These are phyloP conservation scores for Mesocricetus auratus DNA, from an alignment of 2,113 vertebrate species.

Conservation along the genomic window DNA sequence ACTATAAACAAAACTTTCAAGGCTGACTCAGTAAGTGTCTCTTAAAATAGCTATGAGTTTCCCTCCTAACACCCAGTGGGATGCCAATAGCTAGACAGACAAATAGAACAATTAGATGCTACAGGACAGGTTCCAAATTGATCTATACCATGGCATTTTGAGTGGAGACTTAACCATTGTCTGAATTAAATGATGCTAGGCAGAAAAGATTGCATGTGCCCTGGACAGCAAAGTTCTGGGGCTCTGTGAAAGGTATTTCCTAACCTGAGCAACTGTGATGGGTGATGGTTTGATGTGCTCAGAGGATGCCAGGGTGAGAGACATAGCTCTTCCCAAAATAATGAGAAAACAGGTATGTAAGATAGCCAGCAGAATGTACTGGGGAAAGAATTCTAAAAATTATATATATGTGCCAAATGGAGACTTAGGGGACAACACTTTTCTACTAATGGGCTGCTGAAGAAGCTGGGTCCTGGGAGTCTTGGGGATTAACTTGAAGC, in stretches of 20 bases:
- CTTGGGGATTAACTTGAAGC: neutral
- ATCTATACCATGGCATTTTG: conserved; percentile 45
- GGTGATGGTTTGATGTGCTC: neutral
- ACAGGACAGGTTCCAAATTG: conserved; percentile 41
- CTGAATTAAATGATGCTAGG: conserved; percentile 54
- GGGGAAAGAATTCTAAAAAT: neutral
- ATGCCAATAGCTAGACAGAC: conserved; percentile 70
- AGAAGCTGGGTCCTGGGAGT: neutral
- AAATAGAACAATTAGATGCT: conserved; percentile 78
- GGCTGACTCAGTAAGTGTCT: conserved; percentile 65
- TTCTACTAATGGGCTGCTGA: neutral
- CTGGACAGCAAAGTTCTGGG: neutral
- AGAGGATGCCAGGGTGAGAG: neutral
- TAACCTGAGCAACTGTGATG: conserved; percentile 25
- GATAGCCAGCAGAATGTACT: neutral
- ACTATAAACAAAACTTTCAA: conserved; percentile 76
- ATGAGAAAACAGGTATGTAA: neutral
- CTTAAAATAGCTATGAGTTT: conserved; percentile 73
- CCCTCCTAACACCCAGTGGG: conserved; percentile 47
- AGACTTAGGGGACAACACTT: neutral
- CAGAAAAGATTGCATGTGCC: conserved; percentile 38
- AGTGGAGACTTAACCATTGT: neutral
- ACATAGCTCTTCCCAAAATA: neutral
- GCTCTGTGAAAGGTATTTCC: neutral
- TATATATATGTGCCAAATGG: neutral